phyloP scores from a whole-genome alignment of 2,888 invertebrate genomes.

The Oxycera nigricornis region DNA sequence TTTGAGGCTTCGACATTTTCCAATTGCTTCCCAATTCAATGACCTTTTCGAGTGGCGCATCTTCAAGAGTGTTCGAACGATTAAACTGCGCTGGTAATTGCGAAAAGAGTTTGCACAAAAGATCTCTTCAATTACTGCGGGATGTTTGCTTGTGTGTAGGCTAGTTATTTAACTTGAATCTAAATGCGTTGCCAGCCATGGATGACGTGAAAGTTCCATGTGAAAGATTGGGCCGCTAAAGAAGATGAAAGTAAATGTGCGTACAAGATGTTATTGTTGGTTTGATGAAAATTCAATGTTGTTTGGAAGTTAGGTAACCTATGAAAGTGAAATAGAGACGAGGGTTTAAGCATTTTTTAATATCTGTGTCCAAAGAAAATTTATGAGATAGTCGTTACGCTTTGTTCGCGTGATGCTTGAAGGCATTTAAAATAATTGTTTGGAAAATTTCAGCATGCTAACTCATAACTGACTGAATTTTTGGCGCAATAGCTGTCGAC shows the following conservation, averaged over 20 bases:
- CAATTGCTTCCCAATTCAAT: conserved; percentile 3
- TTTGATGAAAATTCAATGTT: background rate
- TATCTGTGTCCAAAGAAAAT: too few species aligned
- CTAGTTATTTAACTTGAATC: background rate
- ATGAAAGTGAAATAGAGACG: too few species aligned
- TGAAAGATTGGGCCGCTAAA: background rate
- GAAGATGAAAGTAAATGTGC: background rate
- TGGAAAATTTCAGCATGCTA: too few species aligned
- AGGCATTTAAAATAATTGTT: too few species aligned
- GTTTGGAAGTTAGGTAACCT: too few species aligned
- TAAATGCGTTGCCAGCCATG: background rate
- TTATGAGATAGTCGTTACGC: too few species aligned
- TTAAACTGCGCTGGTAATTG: background rate
- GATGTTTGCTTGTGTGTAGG: background rate
- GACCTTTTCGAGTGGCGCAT: background rate
- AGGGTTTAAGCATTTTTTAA: too few species aligned
- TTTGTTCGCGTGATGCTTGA: too few species aligned
- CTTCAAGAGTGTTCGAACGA: background rate
- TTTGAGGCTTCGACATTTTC: background rate
- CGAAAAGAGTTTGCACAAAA: background rate
- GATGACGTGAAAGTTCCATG: background rate
- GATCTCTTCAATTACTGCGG: background rate
- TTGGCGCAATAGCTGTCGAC: too few species aligned
- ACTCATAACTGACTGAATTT: too few species aligned
- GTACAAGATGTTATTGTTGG: background rate